Percentiles rank a stretch among this genome's conserved stretches.
Conservation (phyloP, 2,113 vertebrate species). For the Hippolais icterina region DNA sequence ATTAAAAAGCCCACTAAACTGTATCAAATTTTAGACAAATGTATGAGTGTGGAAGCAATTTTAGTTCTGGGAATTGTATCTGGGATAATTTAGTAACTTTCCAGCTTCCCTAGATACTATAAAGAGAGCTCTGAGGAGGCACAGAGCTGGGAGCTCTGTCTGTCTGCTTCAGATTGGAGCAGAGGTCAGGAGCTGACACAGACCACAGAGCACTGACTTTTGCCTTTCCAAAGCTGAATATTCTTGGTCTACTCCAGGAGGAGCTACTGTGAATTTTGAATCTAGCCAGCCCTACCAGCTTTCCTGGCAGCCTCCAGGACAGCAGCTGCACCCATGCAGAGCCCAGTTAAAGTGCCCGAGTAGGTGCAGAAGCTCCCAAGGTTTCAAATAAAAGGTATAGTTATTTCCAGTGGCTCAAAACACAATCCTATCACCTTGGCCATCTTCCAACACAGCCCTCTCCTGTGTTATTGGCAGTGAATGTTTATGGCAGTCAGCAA, state of each 20-base stretch:
- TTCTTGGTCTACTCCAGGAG: background rate
- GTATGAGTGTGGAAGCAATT: background rate
- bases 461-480: background rate
- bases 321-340: background rate
- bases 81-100: background rate
- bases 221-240: background rate
- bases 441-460: background rate
- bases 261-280: background rate
- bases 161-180: background rate
- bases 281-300: background rate
- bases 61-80: background rate
- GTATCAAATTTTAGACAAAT: background rate
- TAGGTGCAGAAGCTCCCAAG: background rate
- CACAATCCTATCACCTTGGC: background rate
- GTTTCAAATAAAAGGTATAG: background rate
- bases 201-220: background rate
- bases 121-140: background rate
- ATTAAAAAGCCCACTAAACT: background rate
- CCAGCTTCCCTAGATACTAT: background rate
- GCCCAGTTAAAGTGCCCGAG: background rate
- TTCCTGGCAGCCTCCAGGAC: background rate
- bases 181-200: background rate
- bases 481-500: background rate
- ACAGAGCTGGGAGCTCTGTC: background rate
- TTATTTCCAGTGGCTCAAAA: background rate